phyloP scores from a whole-genome alignment of 2,113 vertebrate species.

The Hemibagrus wyckioides region DNA sequence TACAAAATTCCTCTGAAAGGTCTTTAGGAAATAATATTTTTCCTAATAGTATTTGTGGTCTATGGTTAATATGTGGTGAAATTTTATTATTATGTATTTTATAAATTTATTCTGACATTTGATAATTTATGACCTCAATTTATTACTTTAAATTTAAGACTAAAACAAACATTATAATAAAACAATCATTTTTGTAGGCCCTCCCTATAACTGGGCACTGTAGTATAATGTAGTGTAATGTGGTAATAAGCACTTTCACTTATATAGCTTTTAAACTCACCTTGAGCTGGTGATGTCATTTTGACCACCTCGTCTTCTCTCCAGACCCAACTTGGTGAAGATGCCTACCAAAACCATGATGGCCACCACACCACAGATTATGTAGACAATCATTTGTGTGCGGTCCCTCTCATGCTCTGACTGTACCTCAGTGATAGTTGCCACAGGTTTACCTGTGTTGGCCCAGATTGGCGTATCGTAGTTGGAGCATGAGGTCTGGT shows the following conservation, averaged over 20 bases:
- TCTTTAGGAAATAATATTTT: too few relatives aligned
- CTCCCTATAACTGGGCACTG: neutral
- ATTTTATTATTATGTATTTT: too few relatives aligned
- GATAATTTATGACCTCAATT: neutral
- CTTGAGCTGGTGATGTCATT: constrained; percentile 83
- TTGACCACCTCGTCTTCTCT: constrained; percentile 81
- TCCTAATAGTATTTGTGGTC: neutral
- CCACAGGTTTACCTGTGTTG: constrained; percentile 85
- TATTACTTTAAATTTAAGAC: neutral
- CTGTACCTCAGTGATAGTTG: constrained; percentile 76
- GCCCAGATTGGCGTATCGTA: constrained; percentile 91
- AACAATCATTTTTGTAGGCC: neutral
- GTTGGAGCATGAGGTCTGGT: constrained; percentile 91
- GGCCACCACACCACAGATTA: constrained; percentile 91
- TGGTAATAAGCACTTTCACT: neutral
- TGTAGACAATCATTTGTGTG: constrained; percentile 91
- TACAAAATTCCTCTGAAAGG: neutral
- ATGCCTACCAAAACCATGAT: constrained; percentile 92
- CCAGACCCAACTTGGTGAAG: constrained; percentile 89
- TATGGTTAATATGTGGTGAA: too few relatives aligned
- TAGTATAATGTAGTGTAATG: neutral
- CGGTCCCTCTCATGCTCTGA: constrained; percentile 80
- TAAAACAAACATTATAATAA: neutral
- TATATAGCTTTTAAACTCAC: constrained; percentile 67
- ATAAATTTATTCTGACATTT: neutral